A percentile compares a stretch with the other conserved stretches of the same genome.
phyloP scores from a whole-genome alignment of 2,888 invertebrate species.

The Chymomyza amoena region DNA sequence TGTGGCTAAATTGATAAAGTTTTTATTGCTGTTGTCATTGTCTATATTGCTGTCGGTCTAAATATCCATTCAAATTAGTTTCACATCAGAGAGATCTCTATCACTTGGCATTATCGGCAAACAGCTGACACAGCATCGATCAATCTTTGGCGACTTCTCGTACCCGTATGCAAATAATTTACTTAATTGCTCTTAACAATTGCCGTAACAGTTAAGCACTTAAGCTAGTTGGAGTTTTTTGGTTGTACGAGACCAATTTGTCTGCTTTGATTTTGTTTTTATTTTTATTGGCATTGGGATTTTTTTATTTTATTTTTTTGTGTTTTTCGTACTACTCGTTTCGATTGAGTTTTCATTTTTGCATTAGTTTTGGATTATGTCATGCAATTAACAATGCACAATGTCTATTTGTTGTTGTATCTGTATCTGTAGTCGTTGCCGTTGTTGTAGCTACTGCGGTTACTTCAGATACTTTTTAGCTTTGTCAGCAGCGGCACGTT shows the following conservation, averaged over 20 bases:
- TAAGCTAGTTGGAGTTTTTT: conserved; percentile 16
- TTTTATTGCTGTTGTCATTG: conserved; percentile 12
- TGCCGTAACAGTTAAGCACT: conserved; percentile 66
- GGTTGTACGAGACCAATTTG: conserved; percentile 30
- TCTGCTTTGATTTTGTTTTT: conserved; percentile 38
- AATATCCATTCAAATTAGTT: conserved; percentile 54
- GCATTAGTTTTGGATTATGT: conserved; percentile 69
- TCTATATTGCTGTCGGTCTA: background rate
- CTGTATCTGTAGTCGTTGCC: conserved; percentile 16
- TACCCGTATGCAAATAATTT: conserved; percentile 47
- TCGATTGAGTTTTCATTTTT: conserved; percentile 57
- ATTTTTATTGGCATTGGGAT: background rate
- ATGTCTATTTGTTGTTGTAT: conserved; percentile 38
- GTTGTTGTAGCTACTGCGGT: conserved; percentile 20
- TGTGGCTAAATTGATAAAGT: conserved; percentile 60
- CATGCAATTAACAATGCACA: conserved; percentile 71
- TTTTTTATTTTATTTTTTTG: conserved; percentile 16
- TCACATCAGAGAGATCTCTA: conserved; percentile 38
- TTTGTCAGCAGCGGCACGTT: conserved; percentile 63
- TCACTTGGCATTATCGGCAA: conserved; percentile 11
- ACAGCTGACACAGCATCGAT: background rate
- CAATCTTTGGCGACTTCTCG: background rate
- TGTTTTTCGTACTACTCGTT: conserved; percentile 33
- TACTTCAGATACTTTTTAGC: conserved; percentile 42
- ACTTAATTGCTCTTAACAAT: conserved; percentile 68